Evolutionary conservation across 2,113 vertebrate genomes (phyloP).

Genomic region (Rhinopomastus cyanomelas): DNA sequence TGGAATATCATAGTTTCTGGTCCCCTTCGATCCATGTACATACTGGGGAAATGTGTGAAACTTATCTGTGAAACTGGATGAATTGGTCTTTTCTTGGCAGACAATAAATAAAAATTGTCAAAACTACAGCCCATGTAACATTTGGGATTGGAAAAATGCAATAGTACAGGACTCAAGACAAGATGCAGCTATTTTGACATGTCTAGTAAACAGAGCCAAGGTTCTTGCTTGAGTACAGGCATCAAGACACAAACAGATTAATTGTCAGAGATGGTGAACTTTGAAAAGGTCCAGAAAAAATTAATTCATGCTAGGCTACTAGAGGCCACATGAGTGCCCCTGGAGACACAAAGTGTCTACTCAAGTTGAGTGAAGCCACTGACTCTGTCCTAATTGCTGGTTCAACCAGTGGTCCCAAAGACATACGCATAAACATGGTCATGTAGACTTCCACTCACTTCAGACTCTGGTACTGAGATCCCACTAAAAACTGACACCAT

Average conservation of each 20-base stretch:
- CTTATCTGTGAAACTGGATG: background rate
- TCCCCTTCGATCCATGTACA: accelerated
- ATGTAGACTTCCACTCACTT: background rate
- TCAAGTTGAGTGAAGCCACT: accelerated
- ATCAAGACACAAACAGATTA: background rate
- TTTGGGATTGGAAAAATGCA: background rate
- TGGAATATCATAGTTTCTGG: background rate
- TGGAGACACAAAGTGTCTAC: accelerated
- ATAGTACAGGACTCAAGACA: background rate
- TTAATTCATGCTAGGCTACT: background rate
- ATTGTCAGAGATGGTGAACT: background rate
- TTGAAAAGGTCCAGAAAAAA: background rate
- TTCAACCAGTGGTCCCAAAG: background rate
- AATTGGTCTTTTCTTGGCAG: background rate
- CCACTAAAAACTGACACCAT: background rate
- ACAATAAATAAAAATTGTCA: background rate
- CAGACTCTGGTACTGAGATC: background rate
- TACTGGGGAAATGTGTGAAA: background rate
- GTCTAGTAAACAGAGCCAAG: background rate
- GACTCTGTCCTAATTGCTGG: accelerated
- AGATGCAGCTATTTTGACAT: background rate
- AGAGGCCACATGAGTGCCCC: accelerated
- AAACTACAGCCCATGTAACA: background rate
- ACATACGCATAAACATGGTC: accelerated
- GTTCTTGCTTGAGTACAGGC: background rate